phyloP scores from a whole-genome alignment of 2,113 vertebrate genomes.

The Neolamprologus toae region DNA sequence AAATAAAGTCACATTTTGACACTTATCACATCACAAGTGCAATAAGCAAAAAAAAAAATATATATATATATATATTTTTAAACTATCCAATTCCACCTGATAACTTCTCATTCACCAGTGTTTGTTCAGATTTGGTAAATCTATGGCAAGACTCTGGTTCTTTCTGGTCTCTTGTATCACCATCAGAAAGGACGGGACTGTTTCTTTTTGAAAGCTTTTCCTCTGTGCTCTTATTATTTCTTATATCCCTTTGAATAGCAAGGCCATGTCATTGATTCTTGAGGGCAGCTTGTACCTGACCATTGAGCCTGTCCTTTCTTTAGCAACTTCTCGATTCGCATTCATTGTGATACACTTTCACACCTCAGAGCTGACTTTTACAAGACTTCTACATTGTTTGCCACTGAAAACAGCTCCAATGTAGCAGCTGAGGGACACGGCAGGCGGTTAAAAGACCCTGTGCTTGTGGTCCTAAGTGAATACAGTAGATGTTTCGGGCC shows the following conservation, averaged over 20 bases:
- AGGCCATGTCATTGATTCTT: not conserved
- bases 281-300: not conserved
- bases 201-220: not conserved
- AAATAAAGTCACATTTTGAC: not conserved
- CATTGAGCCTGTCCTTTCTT: constrained; percentile 2
- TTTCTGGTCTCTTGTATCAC: not conserved
- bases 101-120: not conserved
- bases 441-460: not conserved
- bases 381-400: not conserved
- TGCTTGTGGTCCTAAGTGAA: not conserved
- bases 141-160: not conserved
- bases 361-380: not conserved
- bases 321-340: not conserved
- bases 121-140: not conserved
- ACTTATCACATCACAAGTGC: not conserved
- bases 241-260: not conserved
- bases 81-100: not conserved
- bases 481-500: not conserved
- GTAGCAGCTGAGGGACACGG: not conserved
- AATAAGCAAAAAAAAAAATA: not conserved
- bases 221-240: not conserved
- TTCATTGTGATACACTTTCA: not conserved
- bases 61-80: fast-evolving
- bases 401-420: not conserved
- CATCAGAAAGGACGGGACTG: not conserved